Evolutionary conservation across 2,113 vertebrate species (phyloP).

Genomic region (Psilopsiagon aurifrons): DNA sequence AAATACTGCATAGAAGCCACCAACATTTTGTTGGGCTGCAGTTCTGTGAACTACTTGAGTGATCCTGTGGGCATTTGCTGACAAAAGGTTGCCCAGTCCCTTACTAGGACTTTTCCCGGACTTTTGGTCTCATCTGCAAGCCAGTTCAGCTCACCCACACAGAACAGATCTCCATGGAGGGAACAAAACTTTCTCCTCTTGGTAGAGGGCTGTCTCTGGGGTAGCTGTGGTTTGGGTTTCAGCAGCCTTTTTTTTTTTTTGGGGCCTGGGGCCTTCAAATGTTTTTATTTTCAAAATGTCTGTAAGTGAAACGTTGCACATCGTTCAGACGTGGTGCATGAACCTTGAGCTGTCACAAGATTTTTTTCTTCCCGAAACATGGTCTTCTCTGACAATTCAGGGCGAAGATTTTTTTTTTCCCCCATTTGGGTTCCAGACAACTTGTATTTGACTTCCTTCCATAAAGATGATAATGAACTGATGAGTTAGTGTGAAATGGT

Average conservation of each 20-base stretch:
- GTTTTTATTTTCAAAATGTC: accelerated
- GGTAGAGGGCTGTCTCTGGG: background rate
- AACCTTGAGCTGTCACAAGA: background rate
- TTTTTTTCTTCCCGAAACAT: background rate
- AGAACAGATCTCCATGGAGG: background rate
- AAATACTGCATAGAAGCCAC: background rate
- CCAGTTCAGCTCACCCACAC: background rate
- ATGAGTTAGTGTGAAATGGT: background rate
- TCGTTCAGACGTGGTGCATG: background rate
- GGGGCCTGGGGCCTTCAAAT: background rate
- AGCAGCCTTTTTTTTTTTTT: background rate
- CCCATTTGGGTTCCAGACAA: background rate
- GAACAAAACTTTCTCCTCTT: background rate
- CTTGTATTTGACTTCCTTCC: background rate
- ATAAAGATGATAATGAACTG: background rate
- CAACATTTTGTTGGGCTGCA: background rate
- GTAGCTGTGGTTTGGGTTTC: background rate
- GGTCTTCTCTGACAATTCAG: background rate
- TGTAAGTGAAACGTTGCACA: background rate
- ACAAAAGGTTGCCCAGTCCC: background rate
- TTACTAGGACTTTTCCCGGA: background rate
- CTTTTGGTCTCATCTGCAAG: background rate
- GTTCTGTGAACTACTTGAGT: background rate
- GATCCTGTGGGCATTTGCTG: background rate
- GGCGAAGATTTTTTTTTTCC: background rate